Base-by-base conservation (phyloP, 2,797 vertebrate species). In the Poecilia gillii region DNA sequence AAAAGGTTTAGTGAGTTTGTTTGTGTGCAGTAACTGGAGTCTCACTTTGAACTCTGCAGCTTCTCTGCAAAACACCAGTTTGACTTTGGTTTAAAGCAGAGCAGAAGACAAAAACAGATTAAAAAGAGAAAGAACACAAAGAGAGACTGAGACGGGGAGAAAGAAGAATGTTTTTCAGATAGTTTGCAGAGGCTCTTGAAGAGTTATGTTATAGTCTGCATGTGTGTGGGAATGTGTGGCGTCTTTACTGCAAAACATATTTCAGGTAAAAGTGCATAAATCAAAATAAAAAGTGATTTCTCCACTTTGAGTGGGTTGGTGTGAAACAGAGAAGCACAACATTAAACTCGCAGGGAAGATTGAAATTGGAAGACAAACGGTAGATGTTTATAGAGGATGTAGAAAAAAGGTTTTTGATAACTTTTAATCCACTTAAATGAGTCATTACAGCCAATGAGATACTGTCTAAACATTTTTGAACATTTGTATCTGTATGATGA, bases 41-140 rank as follows among this genome's bases (percentile, higher is more conserved):
- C 41, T 84, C 25, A 11, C 75, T 87, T 81, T 89, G 86, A 92
- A 93, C 87, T 88, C 70, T 88, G 75, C 36, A 68, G 8, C 9
- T 36, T 68, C 62, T 81, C 57, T 59, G 77, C 23, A 41, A 85
- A 81, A 88, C 81, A 55, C 78, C 76, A 23, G 39, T 70, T 72
- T 80, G 75, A 89, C 87, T 88, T 78, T 59, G 74, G 62, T 11
- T 25, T 49, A 43, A 41, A 46, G 28, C 25, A 12, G 33, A 43
- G 18, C 8, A 71, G 72, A 36, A 47, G 45, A 83, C 79, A 78
- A 83, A 84, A 71, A 88, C 64, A 82, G 23, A 88, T 66, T 82
- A 70, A 75, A 89, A n/a, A 80, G 76, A 76, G 75, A 23, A 55
- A 2, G 36, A 82, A 70, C 72, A 66, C 6, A 64, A 18, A 6